Conservation (phyloP, 2,888 invertebrate genomes). For the Saturnia japonica region DNA sequence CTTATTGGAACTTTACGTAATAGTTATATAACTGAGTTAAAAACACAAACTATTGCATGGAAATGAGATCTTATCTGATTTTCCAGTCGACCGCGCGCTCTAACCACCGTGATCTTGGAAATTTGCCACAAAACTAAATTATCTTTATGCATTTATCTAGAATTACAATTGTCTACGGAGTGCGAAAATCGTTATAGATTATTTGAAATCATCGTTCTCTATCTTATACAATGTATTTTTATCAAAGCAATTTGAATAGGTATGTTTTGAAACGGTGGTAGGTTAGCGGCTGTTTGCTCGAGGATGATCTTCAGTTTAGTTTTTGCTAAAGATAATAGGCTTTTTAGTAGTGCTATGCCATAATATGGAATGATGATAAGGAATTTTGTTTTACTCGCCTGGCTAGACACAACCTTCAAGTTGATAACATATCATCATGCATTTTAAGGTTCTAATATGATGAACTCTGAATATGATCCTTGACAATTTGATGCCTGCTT, state of each 20-base stretch:
- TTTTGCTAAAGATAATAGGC: no score
- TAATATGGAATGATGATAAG: no score
- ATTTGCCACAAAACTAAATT: constrained; percentile 16
- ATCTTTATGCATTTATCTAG: constrained; percentile 7
- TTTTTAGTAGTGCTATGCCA: no score
- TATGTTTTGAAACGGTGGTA: no score
- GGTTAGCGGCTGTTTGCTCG: no score
- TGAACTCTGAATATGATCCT: no score
- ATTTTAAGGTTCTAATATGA: no score
- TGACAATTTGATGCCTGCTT: no score
- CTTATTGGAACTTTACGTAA: background rate
- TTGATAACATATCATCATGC: no score
- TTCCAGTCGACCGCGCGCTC: constrained; percentile 36
- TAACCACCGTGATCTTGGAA: constrained; percentile 32
- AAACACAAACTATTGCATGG: background rate
- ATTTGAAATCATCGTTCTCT: background rate
- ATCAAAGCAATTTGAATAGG: background rate
- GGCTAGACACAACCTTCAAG: no score
- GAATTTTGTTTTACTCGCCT: no score
- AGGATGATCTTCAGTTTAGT: no score
- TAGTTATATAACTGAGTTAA: background rate
- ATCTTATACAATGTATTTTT: background rate
- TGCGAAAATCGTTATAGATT: background rate
- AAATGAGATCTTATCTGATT: constrained; percentile 35
- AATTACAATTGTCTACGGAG: background rate